Percentiles rank a stretch among this genome's conserved stretches.
These are phyloP conservation scores for Halichondria panicea DNA, from an alignment of 37 sponge, comb jelly and placozoan species.

Conservation along the genomic window DNA sequence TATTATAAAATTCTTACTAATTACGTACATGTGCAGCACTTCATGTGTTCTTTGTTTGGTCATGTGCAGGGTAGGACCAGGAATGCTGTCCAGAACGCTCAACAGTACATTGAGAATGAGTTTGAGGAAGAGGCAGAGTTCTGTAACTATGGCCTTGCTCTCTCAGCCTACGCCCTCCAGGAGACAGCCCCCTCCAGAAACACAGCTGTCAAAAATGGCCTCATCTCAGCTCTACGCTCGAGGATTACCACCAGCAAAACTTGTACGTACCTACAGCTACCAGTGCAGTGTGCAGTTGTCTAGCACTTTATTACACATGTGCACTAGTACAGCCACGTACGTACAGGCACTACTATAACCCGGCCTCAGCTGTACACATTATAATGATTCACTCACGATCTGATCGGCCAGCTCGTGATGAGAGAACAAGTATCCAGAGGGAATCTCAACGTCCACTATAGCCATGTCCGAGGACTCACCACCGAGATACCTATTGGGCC, in stretches of 20 bases:
- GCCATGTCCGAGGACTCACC: slow-evolving; percentile 55
- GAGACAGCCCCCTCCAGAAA: background rate
- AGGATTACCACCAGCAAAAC: slow-evolving; percentile 8
- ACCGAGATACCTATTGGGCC: slow-evolving; percentile 23
- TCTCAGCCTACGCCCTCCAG: slow-evolving; percentile 19
- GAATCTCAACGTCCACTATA: slow-evolving; percentile 46
- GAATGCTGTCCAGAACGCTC: slow-evolving; percentile 10
- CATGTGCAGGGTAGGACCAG: background rate
- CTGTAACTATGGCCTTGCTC: slow-evolving; percentile 39
- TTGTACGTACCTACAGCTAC: too few relatives aligned
- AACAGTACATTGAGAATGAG: background rate
- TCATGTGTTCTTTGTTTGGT: too few relatives aligned
- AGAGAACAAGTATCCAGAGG: slow-evolving; percentile 39
- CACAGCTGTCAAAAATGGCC: too few relatives aligned
- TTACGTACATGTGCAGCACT: too few relatives aligned
- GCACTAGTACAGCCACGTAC: background rate
- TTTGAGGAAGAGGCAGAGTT: background rate
- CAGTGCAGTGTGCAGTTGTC: too few relatives aligned
- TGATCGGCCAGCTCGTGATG: background rate
- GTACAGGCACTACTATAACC: background rate
- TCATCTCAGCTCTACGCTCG: slow-evolving; percentile 1
- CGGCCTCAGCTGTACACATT: too few relatives aligned
- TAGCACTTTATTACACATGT: too few relatives aligned
- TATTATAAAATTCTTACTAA: too few relatives aligned
- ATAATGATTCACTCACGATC: background rate